Percentiles rank a stretch among this genome's conserved stretches.
Evolutionary conservation across 2,797 vertebrate genomes (phyloP).

Genomic region (Threskiornis aethiopicus): DNA sequence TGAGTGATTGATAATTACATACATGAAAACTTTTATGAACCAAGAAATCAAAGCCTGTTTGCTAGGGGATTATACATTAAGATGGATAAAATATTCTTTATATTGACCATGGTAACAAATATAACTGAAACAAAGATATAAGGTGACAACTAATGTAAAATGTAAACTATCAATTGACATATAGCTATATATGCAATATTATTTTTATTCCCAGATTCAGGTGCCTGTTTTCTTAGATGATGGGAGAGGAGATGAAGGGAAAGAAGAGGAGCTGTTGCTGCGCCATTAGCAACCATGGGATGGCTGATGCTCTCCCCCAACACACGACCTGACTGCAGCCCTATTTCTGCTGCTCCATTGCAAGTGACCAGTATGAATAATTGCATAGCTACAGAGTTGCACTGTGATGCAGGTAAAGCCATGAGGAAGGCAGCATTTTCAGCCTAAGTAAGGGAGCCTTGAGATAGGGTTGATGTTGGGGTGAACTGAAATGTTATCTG

Average conservation of each 20-base stretch:
- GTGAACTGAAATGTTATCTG: slow-evolving; percentile 58
- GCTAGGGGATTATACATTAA: background rate
- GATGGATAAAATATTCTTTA: background rate
- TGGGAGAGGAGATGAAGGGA: background rate
- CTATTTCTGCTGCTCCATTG: background rate
- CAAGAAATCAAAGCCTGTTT: background rate
- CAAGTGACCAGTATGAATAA: background rate
- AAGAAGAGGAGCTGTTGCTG: background rate
- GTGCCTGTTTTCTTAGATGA: background rate
- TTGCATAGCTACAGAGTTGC: background rate
- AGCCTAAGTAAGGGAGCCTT: background rate
- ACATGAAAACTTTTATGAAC: background rate
- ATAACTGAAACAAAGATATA: background rate
- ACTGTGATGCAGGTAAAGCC: background rate
- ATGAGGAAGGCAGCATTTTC: background rate
- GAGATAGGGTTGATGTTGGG: slow-evolving; percentile 22
- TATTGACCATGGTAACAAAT: background rate
- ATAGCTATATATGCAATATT: background rate
- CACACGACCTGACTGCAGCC: background rate
- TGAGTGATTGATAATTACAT: background rate
- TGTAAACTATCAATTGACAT: background rate
- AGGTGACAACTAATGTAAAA: background rate
- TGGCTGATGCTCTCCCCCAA: background rate
- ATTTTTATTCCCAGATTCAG: background rate
- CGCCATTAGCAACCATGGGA: fast-evolving